Percentiles rank a stretch among this genome's conserved stretches.
phyloP scores from a whole-genome alignment of 2,113 vertebrate genomes.

The Rostratula benghalensis region DNA sequence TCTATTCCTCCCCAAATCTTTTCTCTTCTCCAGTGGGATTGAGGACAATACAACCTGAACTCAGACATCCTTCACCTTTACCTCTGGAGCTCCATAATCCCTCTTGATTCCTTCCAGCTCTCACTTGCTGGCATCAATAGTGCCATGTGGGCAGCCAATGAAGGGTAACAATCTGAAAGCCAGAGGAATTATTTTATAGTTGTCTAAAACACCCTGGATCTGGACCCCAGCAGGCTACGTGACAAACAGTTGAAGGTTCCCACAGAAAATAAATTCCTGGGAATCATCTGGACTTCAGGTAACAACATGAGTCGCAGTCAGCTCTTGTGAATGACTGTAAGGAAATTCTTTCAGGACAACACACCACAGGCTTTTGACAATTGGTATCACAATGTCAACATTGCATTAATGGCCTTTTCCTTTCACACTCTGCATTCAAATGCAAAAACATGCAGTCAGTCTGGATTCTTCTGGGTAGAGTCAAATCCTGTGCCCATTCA shows the following conservation, averaged over 20 bases:
- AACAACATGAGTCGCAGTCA: not conserved
- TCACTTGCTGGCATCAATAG: accelerated
- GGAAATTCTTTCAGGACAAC: not conserved
- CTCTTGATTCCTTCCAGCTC: not conserved
- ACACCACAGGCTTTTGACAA: not conserved
- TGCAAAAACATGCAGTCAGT: not conserved
- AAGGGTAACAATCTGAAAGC: not conserved
- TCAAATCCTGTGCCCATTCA: not conserved
- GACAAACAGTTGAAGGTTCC: not conserved
- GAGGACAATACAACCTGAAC: not conserved
- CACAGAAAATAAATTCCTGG: not conserved
- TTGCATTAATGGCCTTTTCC: not conserved
- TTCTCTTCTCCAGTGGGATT: not conserved
- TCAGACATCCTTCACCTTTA: not conserved
- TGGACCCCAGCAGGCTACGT: not conserved
- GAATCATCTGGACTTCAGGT: not conserved
- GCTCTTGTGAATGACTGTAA: not conserved
- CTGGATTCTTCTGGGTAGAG: not conserved
- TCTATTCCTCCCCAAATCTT: not conserved
- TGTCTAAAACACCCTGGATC: not conserved
- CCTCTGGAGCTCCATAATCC: not conserved
- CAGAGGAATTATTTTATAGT: not conserved
- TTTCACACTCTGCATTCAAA: not conserved
- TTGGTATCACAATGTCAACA: not conserved
- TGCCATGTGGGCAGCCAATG: not conserved